Base-by-base conservation (phyloP, 1,140 invertebrate species). In the Micrasema minimum region DNA sequence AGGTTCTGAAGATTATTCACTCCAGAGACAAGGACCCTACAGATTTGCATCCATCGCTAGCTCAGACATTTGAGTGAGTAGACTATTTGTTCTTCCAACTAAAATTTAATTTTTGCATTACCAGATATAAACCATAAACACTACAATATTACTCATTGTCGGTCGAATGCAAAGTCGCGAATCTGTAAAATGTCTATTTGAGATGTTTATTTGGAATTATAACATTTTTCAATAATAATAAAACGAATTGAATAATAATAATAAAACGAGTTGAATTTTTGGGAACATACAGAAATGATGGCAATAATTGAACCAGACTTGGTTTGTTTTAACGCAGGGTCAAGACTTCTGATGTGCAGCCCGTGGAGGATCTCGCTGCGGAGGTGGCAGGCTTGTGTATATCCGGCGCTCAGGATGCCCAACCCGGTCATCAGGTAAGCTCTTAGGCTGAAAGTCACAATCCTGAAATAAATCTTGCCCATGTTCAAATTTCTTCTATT, bases 1-100 rank as follows among this genome's bases (percentile, higher is more conserved):
- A 91, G 76, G 90, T 93, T 50, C 82, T 93, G 72, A 83, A 89
- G 46, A 88, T 92, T 18, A 90, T 91, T 72, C 90, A 91, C 78
- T 88, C 62, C 88, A 90, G 71, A 90, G 88, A 74, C 89, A 91
- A 71, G 87, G 85, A 16, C 88, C 85, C 76, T 88, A 88, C 77
- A 22, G 18, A 62, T 23, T 50, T 45, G 10, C n/a, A n/a, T n/a
- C n/a, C n/a, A n/a, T 86, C 87, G 70, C 88, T 89, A 73, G 77
- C 90, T 23, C 87, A 82, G 50, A 76, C 77, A 61, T 79, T 81
- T 64, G 83, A 83, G 82, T 83, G 50, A 80, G 80, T 79, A 68
- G 66, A 61, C 43, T 31, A 53, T 59, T 55, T 23, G 23, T 11
- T 65, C 50, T 23, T 22, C 43, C 43, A 35, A 35, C 26, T 18